Percentiles rank a stretch among this genome's conserved stretches.
phyloP scores from a whole-genome alignment of 2,888 invertebrate species.

The Unio delphinus region DNA sequence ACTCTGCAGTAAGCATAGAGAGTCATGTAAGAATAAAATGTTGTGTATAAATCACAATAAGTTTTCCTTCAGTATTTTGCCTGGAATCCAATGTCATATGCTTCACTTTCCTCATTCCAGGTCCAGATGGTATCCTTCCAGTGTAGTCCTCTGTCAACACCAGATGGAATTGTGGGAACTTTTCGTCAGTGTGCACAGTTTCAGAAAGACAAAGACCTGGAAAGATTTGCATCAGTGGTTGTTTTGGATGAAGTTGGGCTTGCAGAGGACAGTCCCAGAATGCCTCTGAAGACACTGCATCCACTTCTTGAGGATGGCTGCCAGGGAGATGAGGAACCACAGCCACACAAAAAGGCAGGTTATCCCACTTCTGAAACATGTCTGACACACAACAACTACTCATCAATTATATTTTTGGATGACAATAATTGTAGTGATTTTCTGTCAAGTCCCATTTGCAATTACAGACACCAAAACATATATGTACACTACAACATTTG shows the following conservation, averaged over 20 bases:
- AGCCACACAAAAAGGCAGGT: constrained; percentile 3
- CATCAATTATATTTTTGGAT: too few relatives aligned
- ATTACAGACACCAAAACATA: too few relatives aligned
- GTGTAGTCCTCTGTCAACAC: constrained; percentile 65
- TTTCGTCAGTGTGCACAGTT: constrained; percentile 64
- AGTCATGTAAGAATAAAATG: too few relatives aligned
- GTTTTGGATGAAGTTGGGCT: constrained; percentile 68
- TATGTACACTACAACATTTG: too few relatives aligned
- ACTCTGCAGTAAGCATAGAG: too few relatives aligned
- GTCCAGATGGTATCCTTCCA: constrained; percentile 68
- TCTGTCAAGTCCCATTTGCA: too few relatives aligned
- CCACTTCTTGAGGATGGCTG: constrained; percentile 68
- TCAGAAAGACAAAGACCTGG: constrained; percentile 60
- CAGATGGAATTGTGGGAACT: constrained; percentile 64
- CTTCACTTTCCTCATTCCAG: constrained; percentile 20
- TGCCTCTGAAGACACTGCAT: constrained; percentile 69
- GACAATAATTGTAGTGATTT: too few relatives aligned
- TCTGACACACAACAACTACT: too few relatives aligned
- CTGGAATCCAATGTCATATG: too few relatives aligned
- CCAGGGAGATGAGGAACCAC: constrained; percentile 59
- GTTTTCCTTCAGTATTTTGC: too few relatives aligned
- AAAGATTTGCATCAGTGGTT: constrained; percentile 63
- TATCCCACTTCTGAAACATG: too few relatives aligned
- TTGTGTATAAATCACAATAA: too few relatives aligned
- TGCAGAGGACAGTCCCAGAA: constrained; percentile 66